Conservation (phyloP, 2,797 vertebrate genomes). For the Buphagus erythrorhynchus region DNA sequence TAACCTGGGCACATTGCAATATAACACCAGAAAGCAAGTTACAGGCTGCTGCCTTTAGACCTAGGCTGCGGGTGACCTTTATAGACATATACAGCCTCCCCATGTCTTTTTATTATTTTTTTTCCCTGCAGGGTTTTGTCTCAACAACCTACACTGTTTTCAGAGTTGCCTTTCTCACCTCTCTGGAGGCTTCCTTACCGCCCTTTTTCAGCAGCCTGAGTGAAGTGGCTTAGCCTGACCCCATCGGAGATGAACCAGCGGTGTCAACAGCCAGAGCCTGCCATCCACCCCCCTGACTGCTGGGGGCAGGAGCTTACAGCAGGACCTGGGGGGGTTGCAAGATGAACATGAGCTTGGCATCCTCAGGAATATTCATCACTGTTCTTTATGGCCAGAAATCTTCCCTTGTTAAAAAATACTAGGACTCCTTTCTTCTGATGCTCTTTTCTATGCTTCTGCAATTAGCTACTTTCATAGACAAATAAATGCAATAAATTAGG, state of each 20-base stretch:
- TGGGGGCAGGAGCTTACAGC: background rate
- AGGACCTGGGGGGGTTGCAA: background rate
- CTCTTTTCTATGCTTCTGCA: background rate
- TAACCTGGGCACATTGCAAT: background rate
- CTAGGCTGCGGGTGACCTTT: background rate
- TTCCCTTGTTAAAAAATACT: background rate
- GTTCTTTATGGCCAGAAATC: background rate
- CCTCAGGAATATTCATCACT: background rate
- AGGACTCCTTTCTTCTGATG: background rate
- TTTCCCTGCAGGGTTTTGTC: background rate
- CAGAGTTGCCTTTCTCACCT: background rate
- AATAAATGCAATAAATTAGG: background rate
- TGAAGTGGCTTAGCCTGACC: background rate
- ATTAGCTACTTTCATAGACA: background rate
- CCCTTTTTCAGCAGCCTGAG: background rate
- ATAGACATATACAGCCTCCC: background rate
- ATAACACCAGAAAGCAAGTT: background rate
- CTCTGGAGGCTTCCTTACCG: background rate
- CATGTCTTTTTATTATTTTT: background rate
- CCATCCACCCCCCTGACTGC: background rate
- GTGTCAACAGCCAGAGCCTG: background rate
- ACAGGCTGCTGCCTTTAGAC: background rate
- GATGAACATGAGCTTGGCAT: background rate
- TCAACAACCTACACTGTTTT: background rate
- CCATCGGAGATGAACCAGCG: fast-evolving